Evolutionary conservation across 1,140 invertebrate species (phyloP).

Genomic region (Choristoneura fumiferana): DNA sequence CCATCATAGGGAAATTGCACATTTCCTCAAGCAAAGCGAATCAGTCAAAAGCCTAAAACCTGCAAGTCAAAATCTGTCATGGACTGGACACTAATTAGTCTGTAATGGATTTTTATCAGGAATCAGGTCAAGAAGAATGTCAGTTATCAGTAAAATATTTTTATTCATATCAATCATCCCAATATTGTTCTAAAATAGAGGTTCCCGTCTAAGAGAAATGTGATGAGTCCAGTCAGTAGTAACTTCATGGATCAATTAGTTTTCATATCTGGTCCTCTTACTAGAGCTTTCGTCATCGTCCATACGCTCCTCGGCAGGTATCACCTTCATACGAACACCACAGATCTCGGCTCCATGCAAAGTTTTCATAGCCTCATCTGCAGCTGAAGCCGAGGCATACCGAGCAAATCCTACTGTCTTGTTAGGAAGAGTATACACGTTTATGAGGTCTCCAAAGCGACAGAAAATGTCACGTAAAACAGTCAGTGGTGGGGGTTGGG

Average conservation of each 20-base stretch:
- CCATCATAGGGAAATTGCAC: too few species aligned
- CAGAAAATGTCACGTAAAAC: conserved; percentile 93
- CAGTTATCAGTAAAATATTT: conserved; percentile 18
- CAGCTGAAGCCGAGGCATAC: conserved; percentile 87
- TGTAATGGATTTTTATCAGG: too few species aligned
- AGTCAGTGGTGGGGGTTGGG: conserved; percentile 87
- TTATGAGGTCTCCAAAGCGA: conserved; percentile 93
- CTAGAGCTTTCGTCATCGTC: conserved; percentile 50
- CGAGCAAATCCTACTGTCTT: conserved; percentile 95
- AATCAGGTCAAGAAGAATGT: conserved; percentile 28
- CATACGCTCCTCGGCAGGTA: conserved; percentile 51
- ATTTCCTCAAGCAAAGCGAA: too few species aligned
- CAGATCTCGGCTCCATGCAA: conserved; percentile 63
- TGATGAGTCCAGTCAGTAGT: not conserved
- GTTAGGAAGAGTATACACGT: conserved; percentile 92
- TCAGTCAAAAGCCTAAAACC: too few species aligned
- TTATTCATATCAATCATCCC: conserved; percentile 22
- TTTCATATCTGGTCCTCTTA: conserved; percentile 42
- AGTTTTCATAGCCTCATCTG: conserved; percentile 79
- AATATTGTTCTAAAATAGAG: conserved; percentile 21
- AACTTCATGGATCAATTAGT: not conserved
- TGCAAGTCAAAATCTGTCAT: too few species aligned
- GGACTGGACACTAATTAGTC: too few species aligned
- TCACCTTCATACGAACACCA: conserved; percentile 57
- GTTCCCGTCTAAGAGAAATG: conserved; percentile 20